Percentiles rank a stretch among this genome's conserved stretches.
Evolutionary conservation across 2,113 vertebrate species (phyloP).

Genomic region (Apteryx owenii): DNA sequence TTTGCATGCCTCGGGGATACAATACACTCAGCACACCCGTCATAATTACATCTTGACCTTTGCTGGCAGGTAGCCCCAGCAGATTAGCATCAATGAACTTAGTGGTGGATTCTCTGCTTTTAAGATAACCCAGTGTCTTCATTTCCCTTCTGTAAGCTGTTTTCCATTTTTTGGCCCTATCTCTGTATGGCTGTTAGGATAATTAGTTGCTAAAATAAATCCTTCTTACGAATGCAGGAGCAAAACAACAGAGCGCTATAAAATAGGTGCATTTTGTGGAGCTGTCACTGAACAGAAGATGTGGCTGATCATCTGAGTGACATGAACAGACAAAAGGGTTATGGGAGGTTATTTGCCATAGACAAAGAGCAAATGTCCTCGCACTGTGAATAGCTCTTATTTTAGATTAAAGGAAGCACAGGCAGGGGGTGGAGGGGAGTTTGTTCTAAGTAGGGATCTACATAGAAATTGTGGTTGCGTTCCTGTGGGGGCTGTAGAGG

Average conservation of each 20-base stretch:
- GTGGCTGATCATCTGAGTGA: constrained; percentile 33
- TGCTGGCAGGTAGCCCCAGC: constrained; percentile 57
- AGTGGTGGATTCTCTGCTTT: constrained; percentile 32
- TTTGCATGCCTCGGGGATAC: neutral
- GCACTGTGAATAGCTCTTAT: neutral
- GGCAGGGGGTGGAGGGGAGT: neutral
- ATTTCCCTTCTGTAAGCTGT: constrained; percentile 55
- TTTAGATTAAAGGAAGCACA: neutral
- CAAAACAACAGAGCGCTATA: neutral
- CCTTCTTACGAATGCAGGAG: constrained; percentile 47
- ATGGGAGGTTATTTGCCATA: neutral
- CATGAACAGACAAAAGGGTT: neutral
- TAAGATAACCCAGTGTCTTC: constrained; percentile 49
- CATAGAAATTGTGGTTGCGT: neutral
- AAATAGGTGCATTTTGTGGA: constrained; percentile 14
- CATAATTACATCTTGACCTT: constrained; percentile 59
- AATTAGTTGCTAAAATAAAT: constrained; percentile 62
- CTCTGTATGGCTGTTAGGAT: constrained; percentile 54
- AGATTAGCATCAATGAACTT: constrained; percentile 61
- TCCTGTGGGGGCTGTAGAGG: neutral
- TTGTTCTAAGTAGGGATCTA: neutral
- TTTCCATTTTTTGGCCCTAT: constrained; percentile 54
- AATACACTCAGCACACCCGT: neutral
- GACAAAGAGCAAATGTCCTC: constrained; percentile 16
- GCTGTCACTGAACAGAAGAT: constrained; percentile 24